phyloP scores from a whole-genome alignment of 2,888 invertebrate genomes.

The Lasioglossum leucozonium region DNA sequence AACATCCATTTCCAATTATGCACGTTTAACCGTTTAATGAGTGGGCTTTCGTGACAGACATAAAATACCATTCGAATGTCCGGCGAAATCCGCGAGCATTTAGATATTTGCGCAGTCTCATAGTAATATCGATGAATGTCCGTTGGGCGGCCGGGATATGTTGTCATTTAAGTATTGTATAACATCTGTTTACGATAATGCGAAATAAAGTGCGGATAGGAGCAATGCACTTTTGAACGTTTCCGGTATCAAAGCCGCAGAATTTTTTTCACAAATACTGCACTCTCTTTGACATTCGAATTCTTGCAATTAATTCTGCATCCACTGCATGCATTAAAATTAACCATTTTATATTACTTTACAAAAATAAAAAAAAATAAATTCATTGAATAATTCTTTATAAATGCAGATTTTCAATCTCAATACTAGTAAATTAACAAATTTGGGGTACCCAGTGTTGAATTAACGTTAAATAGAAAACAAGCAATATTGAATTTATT shows the following conservation, averaged over 20 bases:
- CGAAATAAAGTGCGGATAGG: neutral
- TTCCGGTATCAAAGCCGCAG: neutral
- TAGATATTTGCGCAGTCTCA: conserved; percentile 3
- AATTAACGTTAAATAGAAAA: neutral
- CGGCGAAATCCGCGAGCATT: neutral
- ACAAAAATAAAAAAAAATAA: neutral
- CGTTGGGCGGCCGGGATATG: conserved; percentile 20
- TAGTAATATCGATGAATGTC: conserved; percentile 13
- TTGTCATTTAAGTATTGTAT: neutral
- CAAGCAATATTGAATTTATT: neutral
- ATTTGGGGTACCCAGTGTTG: neutral
- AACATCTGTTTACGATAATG: neutral
- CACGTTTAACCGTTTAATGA: conserved; percentile 39
- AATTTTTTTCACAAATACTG: neutral
- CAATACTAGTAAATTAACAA: neutral
- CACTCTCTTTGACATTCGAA: neutral
- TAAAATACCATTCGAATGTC: conserved; percentile 28
- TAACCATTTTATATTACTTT: neutral
- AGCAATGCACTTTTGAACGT: neutral
- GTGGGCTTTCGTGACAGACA: conserved; percentile 12
- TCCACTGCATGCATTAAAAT: too few species aligned
- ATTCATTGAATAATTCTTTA: neutral
- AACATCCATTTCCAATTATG: conserved; percentile 42
- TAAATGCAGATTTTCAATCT: neutral
- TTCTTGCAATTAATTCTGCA: neutral